Percentiles rank a stretch among this genome's conserved stretches.
Evolutionary conservation across 1,140 invertebrate genomes (phyloP).

Genomic region (Triops longicaudatus): DNA sequence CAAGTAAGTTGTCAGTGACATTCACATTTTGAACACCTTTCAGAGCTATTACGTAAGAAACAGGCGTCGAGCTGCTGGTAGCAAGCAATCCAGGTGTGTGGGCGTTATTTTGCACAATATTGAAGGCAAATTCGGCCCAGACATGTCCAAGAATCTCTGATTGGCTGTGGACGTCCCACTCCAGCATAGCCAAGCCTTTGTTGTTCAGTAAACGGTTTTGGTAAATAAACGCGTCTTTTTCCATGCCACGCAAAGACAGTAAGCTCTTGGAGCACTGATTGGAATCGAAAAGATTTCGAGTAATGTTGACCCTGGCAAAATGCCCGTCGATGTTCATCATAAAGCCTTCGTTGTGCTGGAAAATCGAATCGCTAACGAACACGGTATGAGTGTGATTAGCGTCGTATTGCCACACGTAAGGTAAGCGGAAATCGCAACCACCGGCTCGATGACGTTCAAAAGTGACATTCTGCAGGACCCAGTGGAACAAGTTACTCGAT

Average conservation of each 20-base stretch:
- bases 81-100: slow-evolving; percentile 35
- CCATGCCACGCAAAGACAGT: slow-evolving; percentile 85
- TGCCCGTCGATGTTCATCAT: slow-evolving; percentile 79
- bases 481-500: slow-evolving; percentile 91
- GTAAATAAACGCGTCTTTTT: slow-evolving; percentile 77
- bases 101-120: slow-evolving; percentile 67
- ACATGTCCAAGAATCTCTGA: slow-evolving; percentile 83
- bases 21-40: slow-evolving; percentile 90
- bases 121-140: slow-evolving; percentile 65
- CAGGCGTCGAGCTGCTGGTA: slow-evolving; percentile 26
- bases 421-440: slow-evolving; percentile 73
- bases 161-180: slow-evolving; percentile 83
- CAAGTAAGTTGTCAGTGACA: slow-evolving; percentile 82
- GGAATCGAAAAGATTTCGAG: slow-evolving; percentile 71
- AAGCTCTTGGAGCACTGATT: slow-evolving; percentile 77
- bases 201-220: slow-evolving; percentile 70
- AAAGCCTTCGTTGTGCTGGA: slow-evolving; percentile 77
- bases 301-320: slow-evolving; percentile 67
- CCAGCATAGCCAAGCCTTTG: slow-evolving; percentile 71
- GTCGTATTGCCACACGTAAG: slow-evolving; percentile 91
- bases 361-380: slow-evolving; percentile 74
- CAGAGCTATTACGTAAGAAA: slow-evolving; percentile 76
- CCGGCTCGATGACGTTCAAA: slow-evolving; percentile 72
- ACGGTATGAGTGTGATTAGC: slow-evolving; percentile 88
- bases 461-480: slow-evolving; percentile 77